Conservation (phyloP, 1,140 invertebrate species). For the Drosophila varians region DNA sequence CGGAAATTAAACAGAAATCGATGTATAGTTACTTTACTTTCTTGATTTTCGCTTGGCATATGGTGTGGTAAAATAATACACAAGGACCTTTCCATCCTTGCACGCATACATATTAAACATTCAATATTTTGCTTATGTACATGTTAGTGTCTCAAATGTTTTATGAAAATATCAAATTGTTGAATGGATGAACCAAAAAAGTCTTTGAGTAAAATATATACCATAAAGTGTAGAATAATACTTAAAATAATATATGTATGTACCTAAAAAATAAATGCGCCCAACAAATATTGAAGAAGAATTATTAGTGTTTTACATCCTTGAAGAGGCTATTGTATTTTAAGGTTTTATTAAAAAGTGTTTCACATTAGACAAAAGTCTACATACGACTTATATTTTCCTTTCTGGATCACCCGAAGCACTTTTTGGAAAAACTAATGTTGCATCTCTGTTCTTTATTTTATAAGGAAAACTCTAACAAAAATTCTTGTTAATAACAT, state of each 20-base stretch:
- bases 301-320: too few species aligned
- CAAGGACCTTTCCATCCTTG: constrained; percentile 8
- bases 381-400: too few species aligned
- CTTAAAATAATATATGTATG: constrained; percentile 41
- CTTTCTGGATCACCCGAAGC: too few species aligned
- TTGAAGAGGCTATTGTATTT: too few species aligned
- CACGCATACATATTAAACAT: constrained; percentile 7
- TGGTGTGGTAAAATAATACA: constrained; percentile 80
- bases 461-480: too few species aligned
- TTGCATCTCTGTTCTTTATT: too few species aligned
- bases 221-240: constrained; percentile 51
- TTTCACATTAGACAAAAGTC: too few species aligned
- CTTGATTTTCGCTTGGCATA: constrained; percentile 62
- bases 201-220: constrained; percentile 3
- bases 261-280: constrained; percentile 55
- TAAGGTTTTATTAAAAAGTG: too few species aligned
- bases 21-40: constrained; percentile 15
- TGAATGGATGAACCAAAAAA: background rate
- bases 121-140: constrained; percentile 55
- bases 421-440: too few species aligned
- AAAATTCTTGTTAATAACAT: too few species aligned
- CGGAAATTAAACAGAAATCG: background rate
- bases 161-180: constrained; percentile 48
- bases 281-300: constrained; percentile 38
- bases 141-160: constrained; percentile 65